Base-by-base conservation (phyloP, 2,888 invertebrate genomes). In the Falcaria lacertinaria region DNA sequence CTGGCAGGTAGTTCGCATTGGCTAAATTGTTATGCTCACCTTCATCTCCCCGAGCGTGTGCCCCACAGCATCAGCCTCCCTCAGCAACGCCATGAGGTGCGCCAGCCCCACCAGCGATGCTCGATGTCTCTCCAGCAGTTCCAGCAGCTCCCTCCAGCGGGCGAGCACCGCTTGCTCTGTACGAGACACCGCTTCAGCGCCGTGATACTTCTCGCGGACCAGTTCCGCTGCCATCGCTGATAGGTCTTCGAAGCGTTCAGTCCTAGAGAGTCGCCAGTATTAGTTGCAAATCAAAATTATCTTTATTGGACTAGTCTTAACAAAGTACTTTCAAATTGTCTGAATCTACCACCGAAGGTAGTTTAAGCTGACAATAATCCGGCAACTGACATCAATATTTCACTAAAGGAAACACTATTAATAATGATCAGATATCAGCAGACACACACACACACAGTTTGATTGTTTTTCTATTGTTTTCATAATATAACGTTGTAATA, bases 191-290 rank as follows among this genome's bases (percentile, higher is more conserved):
- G 93, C 91, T 48, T 96, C 97, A 16, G 95, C 93, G 32, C 96
- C 96, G 74, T 98, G 96, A 84, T 98, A 99, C 57, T 95, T 94
- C 87, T 98, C 98, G 28, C 93, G 91, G 17, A 96, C 95, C 42
- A 99, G 90, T 72, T 99, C 98, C 39, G 94, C 94, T 1, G 97
- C 96, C 97, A 99, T 97, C 42, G 95, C 94, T 0, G 96, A 96
- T 36, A 99, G 90, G 80, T 98, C 97, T 60, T 96, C 95, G 75
- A 99, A 98, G 7, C 99, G 93, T 74, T 98, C 98, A 67, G 97
- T 96, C 44, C 95, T 91, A 56, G 0, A 40, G 41, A n/a, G 15
- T 14, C 15, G 7, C 4, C 0, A 32, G 36, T 15, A 7, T 14
- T 14, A 13, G 19, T 19, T 19, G 3, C 2, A 19, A 2, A 19